Conservation (phyloP, 2,888 invertebrate species). For the Steinernema carpocapsae region DNA sequence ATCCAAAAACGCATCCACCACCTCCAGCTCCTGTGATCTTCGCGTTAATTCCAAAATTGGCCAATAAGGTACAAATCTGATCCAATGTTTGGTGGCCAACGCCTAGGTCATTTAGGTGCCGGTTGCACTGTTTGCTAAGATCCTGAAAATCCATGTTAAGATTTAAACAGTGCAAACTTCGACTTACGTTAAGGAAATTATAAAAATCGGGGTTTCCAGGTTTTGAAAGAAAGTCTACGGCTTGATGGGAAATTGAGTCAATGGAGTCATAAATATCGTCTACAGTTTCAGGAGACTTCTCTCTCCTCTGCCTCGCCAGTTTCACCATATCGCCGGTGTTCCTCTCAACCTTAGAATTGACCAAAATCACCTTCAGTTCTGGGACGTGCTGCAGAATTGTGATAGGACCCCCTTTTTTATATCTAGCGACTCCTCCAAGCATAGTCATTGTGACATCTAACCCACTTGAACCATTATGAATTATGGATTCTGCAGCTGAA, state of each 20-base stretch:
- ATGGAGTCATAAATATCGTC: conserved; percentile 80
- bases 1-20: conserved; percentile 82
- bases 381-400: conserved; percentile 36
- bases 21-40: conserved; percentile 98
- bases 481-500: conserved; percentile 82
- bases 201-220: background rate
- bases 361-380: conserved; percentile 75
- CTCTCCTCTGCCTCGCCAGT: too few species aligned
- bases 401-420: background rate
- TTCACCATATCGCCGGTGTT: conserved; percentile 80
- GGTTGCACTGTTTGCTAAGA: conserved; percentile 85
- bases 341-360: conserved; percentile 82
- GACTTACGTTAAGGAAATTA: conserved; percentile 14
- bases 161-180: too few species aligned
- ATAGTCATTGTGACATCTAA: conserved; percentile 91
- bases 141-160: conserved; percentile 72
- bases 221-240: conserved; percentile 54
- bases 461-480: conserved; percentile 91
- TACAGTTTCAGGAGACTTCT: conserved; percentile 76
- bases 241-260: conserved; percentile 76
- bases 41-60: conserved; percentile 76
- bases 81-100: conserved; percentile 84
- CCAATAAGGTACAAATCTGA: conserved; percentile 70
- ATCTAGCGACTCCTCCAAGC: conserved; percentile 74
- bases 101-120: conserved; percentile 79